These are phyloP conservation scores for Syrista parreyssii DNA, from an alignment of 2,888 invertebrate genomes.

Conservation along the genomic window DNA sequence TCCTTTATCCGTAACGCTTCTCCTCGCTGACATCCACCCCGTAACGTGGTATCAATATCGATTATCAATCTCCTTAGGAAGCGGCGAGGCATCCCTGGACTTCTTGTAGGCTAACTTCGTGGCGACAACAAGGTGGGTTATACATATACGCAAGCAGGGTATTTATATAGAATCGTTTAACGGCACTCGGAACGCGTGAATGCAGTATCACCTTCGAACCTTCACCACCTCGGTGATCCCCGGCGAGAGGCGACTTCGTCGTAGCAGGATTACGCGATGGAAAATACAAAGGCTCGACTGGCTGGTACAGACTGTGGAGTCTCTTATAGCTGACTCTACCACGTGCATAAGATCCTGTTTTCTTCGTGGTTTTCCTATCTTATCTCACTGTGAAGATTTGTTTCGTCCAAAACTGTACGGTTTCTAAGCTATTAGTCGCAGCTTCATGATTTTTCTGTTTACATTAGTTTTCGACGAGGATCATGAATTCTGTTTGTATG, in stretches of 20 bases:
- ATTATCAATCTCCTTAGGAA: neutral
- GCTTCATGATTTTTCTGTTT: neutral
- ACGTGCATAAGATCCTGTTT: neutral
- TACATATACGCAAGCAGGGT: neutral
- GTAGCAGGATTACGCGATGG: neutral
- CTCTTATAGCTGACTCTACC: neutral
- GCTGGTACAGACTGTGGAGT: neutral
- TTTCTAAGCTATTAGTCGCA: neutral
- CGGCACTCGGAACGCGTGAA: constrained; percentile 45
- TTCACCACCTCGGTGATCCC: neutral
- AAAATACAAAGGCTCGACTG: neutral
- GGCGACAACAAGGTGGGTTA: neutral
- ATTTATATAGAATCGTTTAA: constrained; percentile 26
- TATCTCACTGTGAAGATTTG: neutral
- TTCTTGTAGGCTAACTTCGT: neutral
- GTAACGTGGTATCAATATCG: neutral
- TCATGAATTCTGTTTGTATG: neutral
- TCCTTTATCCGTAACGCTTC: constrained; percentile 37
- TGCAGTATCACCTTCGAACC: constrained; percentile 25
- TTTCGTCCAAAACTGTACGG: neutral
- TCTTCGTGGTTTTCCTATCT: neutral
- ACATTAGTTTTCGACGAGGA: neutral
- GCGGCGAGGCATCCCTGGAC: neutral
- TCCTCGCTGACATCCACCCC: neutral
- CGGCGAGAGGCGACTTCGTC: neutral